phyloP scores from a whole-genome alignment of 1,140 invertebrate genomes.

The Drosophila arawakana region DNA sequence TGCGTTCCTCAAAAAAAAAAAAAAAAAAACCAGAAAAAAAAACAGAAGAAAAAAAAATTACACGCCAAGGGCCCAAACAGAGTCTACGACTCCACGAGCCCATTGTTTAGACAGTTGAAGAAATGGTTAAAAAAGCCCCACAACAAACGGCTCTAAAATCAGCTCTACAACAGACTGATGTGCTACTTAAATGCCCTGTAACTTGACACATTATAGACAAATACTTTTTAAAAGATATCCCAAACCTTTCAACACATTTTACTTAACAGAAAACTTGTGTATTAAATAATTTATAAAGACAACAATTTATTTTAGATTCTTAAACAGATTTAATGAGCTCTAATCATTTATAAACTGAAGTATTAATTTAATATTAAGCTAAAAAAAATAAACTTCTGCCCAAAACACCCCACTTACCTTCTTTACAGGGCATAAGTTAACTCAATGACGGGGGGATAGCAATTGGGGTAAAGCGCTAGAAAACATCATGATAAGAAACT shows the following conservation, averaged over 20 bases:
- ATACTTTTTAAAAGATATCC: neutral
- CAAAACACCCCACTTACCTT: neutral
- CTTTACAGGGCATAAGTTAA: slow-evolving; percentile 26
- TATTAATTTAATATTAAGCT: too few species aligned
- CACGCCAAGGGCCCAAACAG: slow-evolving; percentile 49
- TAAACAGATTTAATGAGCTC: too few species aligned
- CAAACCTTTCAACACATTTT: neutral
- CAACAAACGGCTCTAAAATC: slow-evolving; percentile 23
- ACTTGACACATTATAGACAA: neutral
- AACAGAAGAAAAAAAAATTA: slow-evolving; percentile 50
- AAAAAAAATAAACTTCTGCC: neutral
- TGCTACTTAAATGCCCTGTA: slow-evolving; percentile 6
- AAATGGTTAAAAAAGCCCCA: slow-evolving; percentile 36
- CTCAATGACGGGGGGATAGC: slow-evolving; percentile 52
- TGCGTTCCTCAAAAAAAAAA: slow-evolving; percentile 62
- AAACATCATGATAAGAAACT: slow-evolving; percentile 81
- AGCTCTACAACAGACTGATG: neutral
- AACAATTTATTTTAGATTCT: too few species aligned
- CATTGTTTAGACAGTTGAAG: slow-evolving; percentile 60
- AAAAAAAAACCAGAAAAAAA: slow-evolving; percentile 43
- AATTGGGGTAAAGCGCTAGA: slow-evolving; percentile 74
- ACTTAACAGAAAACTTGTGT: neutral
- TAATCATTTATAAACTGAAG: too few species aligned
- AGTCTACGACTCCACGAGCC: slow-evolving; percentile 24
- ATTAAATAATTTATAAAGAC: too few species aligned